Conservation (phyloP, 2,113 vertebrate species). For the Nycticebus coucang region DNA sequence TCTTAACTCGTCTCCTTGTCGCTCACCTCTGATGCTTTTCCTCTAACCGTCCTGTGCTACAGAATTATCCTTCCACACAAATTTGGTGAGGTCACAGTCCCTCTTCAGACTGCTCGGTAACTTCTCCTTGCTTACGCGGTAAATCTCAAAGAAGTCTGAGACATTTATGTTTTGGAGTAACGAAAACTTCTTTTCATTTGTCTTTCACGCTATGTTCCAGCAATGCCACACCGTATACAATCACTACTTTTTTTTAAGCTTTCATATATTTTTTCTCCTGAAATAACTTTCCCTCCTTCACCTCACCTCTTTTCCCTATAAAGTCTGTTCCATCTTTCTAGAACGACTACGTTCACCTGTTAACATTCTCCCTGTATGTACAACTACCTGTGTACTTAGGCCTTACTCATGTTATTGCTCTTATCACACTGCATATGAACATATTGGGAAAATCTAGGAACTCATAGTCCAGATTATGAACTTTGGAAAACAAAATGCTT, state of each 20-base stretch:
- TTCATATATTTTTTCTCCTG: background rate
- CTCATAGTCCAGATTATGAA: background rate
- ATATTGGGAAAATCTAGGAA: background rate
- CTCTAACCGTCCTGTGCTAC: background rate
- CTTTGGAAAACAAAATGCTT: background rate
- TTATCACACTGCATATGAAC: background rate
- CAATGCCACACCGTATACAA: background rate
- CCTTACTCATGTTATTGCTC: background rate
- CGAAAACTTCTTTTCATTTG: background rate
- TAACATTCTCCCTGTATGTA: background rate
- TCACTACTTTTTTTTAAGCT: background rate
- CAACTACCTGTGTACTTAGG: rapidly evolving
- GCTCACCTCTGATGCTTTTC: background rate
- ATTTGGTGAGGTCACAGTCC: background rate
- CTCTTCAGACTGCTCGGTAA: background rate
- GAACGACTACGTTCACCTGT: background rate
- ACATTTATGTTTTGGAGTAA: background rate
- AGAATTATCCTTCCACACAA: background rate
- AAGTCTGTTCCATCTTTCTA: background rate
- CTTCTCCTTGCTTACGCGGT: background rate
- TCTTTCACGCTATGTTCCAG: background rate
- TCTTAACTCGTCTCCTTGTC: background rate
- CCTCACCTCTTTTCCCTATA: too few species aligned
- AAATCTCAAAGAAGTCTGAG: background rate
- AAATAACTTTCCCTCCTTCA: background rate